A percentile compares a stretch with the other conserved stretches of the same genome.
Conservation (phyloP, 2,113 vertebrate genomes). For the Labrus mixtus region DNA sequence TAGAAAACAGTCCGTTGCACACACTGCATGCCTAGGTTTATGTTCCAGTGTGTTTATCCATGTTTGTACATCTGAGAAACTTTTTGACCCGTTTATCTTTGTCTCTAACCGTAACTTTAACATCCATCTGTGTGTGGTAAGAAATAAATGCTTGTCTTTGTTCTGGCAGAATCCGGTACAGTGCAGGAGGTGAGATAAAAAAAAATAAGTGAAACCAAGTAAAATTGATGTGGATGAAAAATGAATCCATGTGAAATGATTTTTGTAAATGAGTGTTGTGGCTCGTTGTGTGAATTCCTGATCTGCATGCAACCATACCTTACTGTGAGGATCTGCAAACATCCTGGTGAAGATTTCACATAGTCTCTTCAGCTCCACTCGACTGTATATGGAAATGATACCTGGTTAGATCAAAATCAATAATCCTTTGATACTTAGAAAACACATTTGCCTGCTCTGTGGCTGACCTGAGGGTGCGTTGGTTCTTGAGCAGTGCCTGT, state of each 20-base stretch:
- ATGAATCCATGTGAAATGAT: slow-evolving; percentile 36
- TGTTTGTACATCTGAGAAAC: slow-evolving; percentile 22
- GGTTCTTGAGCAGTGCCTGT: slow-evolving; percentile 93
- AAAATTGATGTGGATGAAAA: slow-evolving; percentile 54
- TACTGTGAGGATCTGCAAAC: slow-evolving; percentile 99
- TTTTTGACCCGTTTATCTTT: slow-evolving; percentile 36
- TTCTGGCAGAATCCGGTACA: slow-evolving; percentile 84
- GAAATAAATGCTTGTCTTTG: slow-evolving; percentile 5
- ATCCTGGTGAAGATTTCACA: slow-evolving; percentile 99
- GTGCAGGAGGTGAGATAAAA: slow-evolving; percentile 67
- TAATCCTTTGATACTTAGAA: neutral
- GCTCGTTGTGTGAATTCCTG: slow-evolving; percentile 27
- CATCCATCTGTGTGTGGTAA: slow-evolving; percentile 20
- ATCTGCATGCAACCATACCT: slow-evolving; percentile 86
- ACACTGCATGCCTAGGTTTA: slow-evolving; percentile 75
- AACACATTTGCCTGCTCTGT: neutral
- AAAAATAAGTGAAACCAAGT: slow-evolving; percentile 44
- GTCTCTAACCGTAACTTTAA: neutral
- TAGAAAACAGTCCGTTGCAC: slow-evolving; percentile 66
- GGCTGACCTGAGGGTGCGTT: slow-evolving; percentile 91
- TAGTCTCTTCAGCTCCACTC: slow-evolving; percentile 96
- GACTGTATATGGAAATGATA: slow-evolving; percentile 81
- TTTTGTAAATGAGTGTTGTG: slow-evolving; percentile 5
- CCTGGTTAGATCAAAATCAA: neutral
- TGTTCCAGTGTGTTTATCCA: slow-evolving; percentile 22